Conservation (phyloP, 2,797 vertebrate genomes). For the Pangasius krempfi region DNA sequence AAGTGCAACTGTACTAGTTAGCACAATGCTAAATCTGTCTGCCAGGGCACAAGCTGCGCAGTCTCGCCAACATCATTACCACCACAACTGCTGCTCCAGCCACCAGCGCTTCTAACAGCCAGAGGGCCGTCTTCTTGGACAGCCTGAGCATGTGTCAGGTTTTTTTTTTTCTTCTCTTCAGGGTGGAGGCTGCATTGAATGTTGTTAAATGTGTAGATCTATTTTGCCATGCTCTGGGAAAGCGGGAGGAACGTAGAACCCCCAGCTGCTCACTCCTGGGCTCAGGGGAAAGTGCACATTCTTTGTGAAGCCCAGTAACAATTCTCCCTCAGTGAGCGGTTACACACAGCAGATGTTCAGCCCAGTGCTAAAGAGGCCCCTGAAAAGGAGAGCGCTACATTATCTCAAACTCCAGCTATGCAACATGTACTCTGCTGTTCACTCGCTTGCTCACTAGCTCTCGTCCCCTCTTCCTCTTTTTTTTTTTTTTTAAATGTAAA, state of each 20-base stretch:
- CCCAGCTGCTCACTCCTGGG: slow-evolving; percentile 44
- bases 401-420: slow-evolving; percentile 76
- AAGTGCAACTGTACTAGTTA: slow-evolving; percentile 70
- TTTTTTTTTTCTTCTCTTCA: not conserved
- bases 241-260: slow-evolving; percentile 24
- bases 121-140: not conserved
- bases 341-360: slow-evolving; percentile 73
- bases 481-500: not conserved
- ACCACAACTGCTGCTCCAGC: slow-evolving; percentile 43
- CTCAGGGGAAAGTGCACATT: slow-evolving; percentile 55
- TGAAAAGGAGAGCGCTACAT: slow-evolving; percentile 70
- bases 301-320: slow-evolving; percentile 55
- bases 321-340: slow-evolving; percentile 60
- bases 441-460: slow-evolving; percentile 16
- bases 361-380: slow-evolving; percentile 69
- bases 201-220: slow-evolving; percentile 20
- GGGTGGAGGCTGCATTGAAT: slow-evolving; percentile 11
- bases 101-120: not conserved
- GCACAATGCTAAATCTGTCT: slow-evolving; percentile 73
- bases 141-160: slow-evolving; percentile 6
- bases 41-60: slow-evolving; percentile 65
- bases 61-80: slow-evolving; percentile 31
- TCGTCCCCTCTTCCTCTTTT: not conserved
- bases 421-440: slow-evolving; percentile 53
- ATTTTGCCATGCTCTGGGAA: slow-evolving; percentile 14